These are phyloP conservation scores for Brachypodius melanocephalos DNA, from an alignment of 2,113 vertebrate genomes.

Conservation along the genomic window DNA sequence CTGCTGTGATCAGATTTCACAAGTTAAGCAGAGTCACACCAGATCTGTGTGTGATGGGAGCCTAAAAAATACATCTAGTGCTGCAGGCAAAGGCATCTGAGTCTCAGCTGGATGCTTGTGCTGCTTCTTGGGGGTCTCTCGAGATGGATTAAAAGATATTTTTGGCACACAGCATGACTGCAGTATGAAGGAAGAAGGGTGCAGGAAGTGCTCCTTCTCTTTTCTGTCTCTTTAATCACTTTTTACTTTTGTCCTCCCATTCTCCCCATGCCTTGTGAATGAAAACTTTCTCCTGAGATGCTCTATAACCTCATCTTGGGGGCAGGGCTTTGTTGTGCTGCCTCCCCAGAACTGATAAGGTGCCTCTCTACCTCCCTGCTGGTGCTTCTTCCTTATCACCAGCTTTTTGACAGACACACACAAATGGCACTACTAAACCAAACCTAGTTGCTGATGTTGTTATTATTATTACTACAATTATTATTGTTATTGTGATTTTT, in stretches of 20 bases:
- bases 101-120: neutral
- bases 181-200: neutral
- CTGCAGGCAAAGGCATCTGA: neutral
- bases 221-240: neutral
- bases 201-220: neutral
- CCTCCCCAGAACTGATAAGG: neutral
- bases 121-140: neutral
- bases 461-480: accelerated
- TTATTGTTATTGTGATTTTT: neutral
- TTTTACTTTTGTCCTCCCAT: neutral
- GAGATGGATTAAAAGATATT: neutral
- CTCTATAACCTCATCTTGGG: accelerated
- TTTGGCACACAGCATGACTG: neutral
- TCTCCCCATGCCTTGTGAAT: accelerated
- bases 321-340: neutral
- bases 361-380: neutral
- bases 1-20: constrained; percentile 9
- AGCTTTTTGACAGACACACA: neutral
- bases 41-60: neutral
- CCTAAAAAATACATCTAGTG: neutral
- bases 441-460: neutral
- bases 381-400: neutral
- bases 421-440: too few relatives aligned
- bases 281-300: neutral
- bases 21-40: neutral